Conservation (phyloP, 1,140 invertebrate genomes). For the Harpegnathos saltator region DNA sequence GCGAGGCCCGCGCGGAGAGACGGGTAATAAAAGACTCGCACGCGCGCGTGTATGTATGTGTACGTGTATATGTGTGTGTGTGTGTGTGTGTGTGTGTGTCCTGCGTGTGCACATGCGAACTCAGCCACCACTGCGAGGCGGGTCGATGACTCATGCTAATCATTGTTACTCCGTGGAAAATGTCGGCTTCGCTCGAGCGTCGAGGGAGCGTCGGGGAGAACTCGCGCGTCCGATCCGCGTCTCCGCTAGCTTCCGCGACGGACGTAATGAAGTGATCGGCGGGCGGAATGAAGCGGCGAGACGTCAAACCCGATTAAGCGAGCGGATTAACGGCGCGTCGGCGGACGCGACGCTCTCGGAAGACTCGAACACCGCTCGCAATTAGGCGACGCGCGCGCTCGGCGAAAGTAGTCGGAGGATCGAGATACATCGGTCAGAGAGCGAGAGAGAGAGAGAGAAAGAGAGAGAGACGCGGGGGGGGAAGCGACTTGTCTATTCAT, state of each 20-base stretch:
- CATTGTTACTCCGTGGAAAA: slow-evolving; percentile 33
- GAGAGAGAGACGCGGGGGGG: too few relatives aligned
- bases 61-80: not conserved
- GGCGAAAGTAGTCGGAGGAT: not conserved
- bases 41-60: too few relatives aligned
- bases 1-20: not conserved
- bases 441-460: too few relatives aligned
- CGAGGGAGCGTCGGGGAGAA: too few relatives aligned
- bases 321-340: slow-evolving; percentile 7
- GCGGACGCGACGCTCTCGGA: not conserved
- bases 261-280: slow-evolving; percentile 3
- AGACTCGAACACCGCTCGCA: not conserved
- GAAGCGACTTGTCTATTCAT: slow-evolving; percentile 20
- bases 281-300: not conserved
- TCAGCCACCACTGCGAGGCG: slow-evolving; percentile 4
- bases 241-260: not conserved
- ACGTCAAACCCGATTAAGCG: slow-evolving; percentile 1
- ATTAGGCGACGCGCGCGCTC: not conserved
- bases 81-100: not conserved
- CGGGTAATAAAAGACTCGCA: slow-evolving; percentile 16
- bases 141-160: slow-evolving; percentile 57
- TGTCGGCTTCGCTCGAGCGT: not conserved
- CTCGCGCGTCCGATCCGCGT: not conserved
- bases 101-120: too few relatives aligned
- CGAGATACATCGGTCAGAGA: not conserved